Conservation (phyloP, 2,113 vertebrate species). For the Petromus typicus region DNA sequence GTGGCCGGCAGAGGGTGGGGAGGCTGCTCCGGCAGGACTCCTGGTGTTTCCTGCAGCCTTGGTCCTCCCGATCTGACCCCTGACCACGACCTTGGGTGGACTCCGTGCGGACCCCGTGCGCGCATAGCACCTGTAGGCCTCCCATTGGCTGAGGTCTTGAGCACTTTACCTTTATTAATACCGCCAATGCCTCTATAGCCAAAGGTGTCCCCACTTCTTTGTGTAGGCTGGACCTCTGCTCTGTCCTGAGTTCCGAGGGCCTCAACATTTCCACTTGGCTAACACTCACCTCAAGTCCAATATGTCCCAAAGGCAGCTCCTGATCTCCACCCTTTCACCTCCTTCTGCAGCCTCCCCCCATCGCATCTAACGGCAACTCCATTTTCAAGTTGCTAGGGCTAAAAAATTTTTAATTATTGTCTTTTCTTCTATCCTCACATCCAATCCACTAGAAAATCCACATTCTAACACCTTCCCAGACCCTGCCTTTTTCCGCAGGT, state of each 20-base stretch:
- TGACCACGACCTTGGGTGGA: not conserved
- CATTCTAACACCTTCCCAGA: not conserved
- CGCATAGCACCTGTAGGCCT: not conserved
- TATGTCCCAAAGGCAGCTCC: not conserved
- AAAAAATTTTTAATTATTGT: not conserved
- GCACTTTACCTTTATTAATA: no score
- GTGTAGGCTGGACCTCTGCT: not conserved
- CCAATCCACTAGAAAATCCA: not conserved
- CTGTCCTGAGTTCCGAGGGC: not conserved
- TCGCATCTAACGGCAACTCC: not conserved
- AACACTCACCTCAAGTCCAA: not conserved
- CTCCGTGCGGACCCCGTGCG: not conserved
- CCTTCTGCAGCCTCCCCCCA: not conserved
- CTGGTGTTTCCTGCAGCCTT: not conserved
- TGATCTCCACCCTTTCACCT: not conserved
- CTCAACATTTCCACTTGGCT: not conserved
- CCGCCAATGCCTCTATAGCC: not conserved
- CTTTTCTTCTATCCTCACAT: not conserved
- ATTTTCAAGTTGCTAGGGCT: not conserved
- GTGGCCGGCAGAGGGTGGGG: not conserved
- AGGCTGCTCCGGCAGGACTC: not conserved
- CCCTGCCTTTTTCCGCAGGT: not conserved
- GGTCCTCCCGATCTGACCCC: not conserved
- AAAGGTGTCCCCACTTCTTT: not conserved
- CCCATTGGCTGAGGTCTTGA: not conserved